phyloP scores from a whole-genome alignment of 2,888 invertebrate genomes.

The Chalcosyrphus nemorum region DNA sequence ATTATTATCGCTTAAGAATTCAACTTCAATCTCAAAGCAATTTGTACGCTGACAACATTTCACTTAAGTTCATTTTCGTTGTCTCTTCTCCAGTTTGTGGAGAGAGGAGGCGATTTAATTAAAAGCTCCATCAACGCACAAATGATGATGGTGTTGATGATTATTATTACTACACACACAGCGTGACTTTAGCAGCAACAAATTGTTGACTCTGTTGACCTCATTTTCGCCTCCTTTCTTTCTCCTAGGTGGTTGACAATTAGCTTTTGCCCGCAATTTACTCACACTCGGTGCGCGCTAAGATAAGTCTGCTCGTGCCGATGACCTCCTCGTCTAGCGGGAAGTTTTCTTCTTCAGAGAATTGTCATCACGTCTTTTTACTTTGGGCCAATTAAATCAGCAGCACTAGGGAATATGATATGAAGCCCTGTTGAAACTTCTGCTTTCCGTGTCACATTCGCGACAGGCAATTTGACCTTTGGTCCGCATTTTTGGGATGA shows the following conservation, averaged over 20 bases:
- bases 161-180: constrained; percentile 23
- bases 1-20: constrained; percentile 12
- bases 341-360: neutral
- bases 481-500: constrained; percentile 9
- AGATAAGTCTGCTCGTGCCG: neutral
- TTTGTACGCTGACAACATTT: constrained; percentile 55
- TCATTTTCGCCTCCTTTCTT: constrained; percentile 12
- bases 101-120: constrained; percentile 37
- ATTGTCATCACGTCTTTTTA: constrained; percentile 11
- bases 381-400: constrained; percentile 16
- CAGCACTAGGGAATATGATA: neutral
- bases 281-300: neutral
- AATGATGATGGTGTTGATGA: constrained; percentile 36
- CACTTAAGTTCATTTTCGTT: constrained; percentile 49
- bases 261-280: constrained; percentile 26
- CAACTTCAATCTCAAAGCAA: constrained; percentile 54
- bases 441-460: neutral
- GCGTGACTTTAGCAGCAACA: neutral
- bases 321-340: neutral
- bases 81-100: neutral
- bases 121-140: constrained; percentile 48
- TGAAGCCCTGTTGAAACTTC: neutral
- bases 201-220: constrained; percentile 35
- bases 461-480: constrained; percentile 19
- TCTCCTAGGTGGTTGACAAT: constrained; percentile 24